A percentile compares a stretch with the other conserved stretches of the same genome.
These are phyloP conservation scores for Noctua janthina DNA, from an alignment of 2,888 invertebrate genomes.

Conservation along the genomic window DNA sequence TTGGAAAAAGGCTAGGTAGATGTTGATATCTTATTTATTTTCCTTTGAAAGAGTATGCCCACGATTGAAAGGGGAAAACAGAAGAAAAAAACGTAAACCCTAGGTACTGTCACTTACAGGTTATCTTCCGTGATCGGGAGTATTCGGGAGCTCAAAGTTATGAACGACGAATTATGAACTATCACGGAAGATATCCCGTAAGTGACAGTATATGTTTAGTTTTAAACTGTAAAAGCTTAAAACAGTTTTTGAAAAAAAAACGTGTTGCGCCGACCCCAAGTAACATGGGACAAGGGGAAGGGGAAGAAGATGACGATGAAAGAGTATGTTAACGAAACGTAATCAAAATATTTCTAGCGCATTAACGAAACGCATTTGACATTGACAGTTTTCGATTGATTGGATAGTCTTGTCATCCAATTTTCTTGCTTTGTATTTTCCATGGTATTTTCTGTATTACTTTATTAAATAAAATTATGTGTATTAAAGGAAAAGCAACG, in stretches of 20 bases:
- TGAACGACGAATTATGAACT: no score
- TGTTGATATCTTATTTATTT: background rate
- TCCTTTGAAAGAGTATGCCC: background rate
- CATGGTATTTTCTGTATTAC: conserved; percentile 59
- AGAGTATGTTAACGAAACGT: conserved; percentile 24
- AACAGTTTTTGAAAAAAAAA: background rate
- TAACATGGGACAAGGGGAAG: background rate
- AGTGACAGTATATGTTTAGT: no score
- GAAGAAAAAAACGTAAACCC: no score
- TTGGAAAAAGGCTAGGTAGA: background rate
- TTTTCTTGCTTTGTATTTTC: conserved; percentile 59
- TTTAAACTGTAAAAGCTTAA: no score
- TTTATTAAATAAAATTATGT: conserved; percentile 61
- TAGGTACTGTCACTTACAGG: no score
- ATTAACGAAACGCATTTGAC: conserved; percentile 54
- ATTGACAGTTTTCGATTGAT: conserved; percentile 65
- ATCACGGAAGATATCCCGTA: no score
- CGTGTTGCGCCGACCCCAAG: background rate
- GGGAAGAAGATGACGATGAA: background rate
- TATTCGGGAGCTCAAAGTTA: no score
- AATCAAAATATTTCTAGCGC: conserved; percentile 1
- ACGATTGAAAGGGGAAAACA: no score
- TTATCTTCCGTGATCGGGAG: no score
- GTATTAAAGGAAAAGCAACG: conserved; percentile 25
- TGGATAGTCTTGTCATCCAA: conserved; percentile 58